Base-by-base conservation (phyloP, 2,797 vertebrate genomes). In the Sparus aurata region DNA sequence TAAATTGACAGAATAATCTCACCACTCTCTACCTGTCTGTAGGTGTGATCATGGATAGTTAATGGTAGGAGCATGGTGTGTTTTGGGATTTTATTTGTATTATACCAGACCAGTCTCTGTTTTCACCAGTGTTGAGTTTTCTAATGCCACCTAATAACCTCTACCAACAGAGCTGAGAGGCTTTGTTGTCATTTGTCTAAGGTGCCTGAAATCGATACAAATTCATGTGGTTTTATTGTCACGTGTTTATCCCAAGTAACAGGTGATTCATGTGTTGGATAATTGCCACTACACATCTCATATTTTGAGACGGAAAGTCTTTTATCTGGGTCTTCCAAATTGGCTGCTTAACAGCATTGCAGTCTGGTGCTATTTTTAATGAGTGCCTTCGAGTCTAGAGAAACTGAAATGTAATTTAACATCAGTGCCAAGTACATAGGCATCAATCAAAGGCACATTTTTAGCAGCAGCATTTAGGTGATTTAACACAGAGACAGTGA, bases 371-470 rank as follows among this genome's bases (percentile, higher is more conserved):
- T 67, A 62, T 70, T 79, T 83, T 68, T 79, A 67, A 41, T 57
- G 16, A 69, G 38, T 62, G 54, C 47, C 45, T 71, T 73, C 5
- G 6, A 70, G 50, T 71, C 43, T 66, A 23, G 27, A 66, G 22
- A 69, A 78, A 67, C 0, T 73, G 0, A 80, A 68, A 38, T 57
- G 54, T 27, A 69, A 64, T 77, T 74, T 73, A 83, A 66, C 43
- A 69, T 63, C 13, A 22, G 22, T 73, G 60, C 69, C 64, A 83
- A 76, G 62, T 65, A 84, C 65, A 80, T 55, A 12, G 2, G 16
- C 65, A 76, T 87, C 72, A 79, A 38, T 79, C 69, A 61, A 59
- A 75, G 0, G 12, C 23, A 15, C 46, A 64, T 77, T 78, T 80
- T 71, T 38, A 82, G 53, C 27, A 58, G 2, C 34, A 34, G 25